Evolutionary conservation across 1,140 invertebrate species (phyloP), one percentile per base, ranked within the genome.

Genomic region (Danaus plexippus): DNA sequence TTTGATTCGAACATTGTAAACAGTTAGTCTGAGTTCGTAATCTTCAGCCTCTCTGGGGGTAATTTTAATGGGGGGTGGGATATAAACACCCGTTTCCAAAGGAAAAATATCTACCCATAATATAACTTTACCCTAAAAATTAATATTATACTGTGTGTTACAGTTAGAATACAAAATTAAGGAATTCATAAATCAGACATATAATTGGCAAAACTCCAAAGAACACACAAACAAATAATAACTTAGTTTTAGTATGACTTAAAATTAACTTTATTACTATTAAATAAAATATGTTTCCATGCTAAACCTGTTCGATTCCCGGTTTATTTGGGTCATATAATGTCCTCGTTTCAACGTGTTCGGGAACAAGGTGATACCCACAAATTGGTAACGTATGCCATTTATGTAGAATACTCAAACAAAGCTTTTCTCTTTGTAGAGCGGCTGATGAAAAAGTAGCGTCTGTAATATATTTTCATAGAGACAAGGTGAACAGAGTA

Each of bases 81-180:
- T 88, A 75, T 87, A 90, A 59, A 89, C 11, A 1, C 59, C 65
- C 5, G 52, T 89, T 56, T 91, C 88, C 12, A 92, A 89, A 43
- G 87, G 85, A 77, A 96, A 97, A 85, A 97, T 92, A 75, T 98
- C 96, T 9, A 97, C 88, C 95, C 95, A 97, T 88, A 97, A 89
- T 79, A 96, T 94, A 22, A 97, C 69, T 87, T 95, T 96, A 11
- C 96, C 96, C 92, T 95, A 64, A n/a, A n/a, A 71, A 63, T 41
- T 58, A 54, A 22, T 18, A 32, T 32, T 32, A 6, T 32, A 32
- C 22, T 32, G 7, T 32, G 22, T 32, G 22, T 5, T 32, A 32
- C 7, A 32, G 22, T 32, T 32, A 32, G 22, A 32, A 32, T 32
- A 42, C 8, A 15, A 49, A 50, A 47, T 50, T 44, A 6, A 52